Percentiles rank a stretch among this genome's conserved stretches.
These are phyloP conservation scores for Polypterus senegalus DNA, from an alignment of 2,113 vertebrate species.

Conservation along the genomic window DNA sequence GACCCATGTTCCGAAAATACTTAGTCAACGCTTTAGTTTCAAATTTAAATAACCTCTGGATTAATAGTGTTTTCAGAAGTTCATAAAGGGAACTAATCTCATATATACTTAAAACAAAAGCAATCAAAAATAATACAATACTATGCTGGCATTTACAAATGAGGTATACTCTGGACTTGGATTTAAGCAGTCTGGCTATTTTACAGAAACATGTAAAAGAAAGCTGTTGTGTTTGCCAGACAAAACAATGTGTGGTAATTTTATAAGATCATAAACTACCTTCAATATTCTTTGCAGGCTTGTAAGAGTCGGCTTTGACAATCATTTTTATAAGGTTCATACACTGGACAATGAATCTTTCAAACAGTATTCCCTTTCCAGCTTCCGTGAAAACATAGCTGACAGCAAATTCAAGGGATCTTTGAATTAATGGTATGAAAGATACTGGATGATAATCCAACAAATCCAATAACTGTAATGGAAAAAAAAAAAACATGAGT, in stretches of 20 bases:
- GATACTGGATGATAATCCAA: slow-evolving; percentile 85
- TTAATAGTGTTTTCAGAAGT: too few relatives aligned
- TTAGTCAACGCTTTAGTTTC: too few relatives aligned
- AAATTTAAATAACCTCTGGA: too few relatives aligned
- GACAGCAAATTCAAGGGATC: slow-evolving; percentile 84
- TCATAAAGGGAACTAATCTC: too few relatives aligned
- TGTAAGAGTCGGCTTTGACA: slow-evolving; percentile 91
- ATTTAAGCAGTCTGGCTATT: not conserved
- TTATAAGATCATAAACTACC: slow-evolving; percentile 44
- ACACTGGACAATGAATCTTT: slow-evolving; percentile 92
- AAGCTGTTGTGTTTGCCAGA: not conserved
- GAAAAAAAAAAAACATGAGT: not conserved
- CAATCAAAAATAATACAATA: not conserved
- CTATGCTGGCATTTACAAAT: not conserved
- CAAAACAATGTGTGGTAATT: not conserved
- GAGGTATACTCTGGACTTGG: not conserved
- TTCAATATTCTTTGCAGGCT: slow-evolving; percentile 85
- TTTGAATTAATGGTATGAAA: slow-evolving; percentile 83
- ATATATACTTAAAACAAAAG: not conserved
- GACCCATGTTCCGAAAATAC: too few relatives aligned
- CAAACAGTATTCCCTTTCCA: slow-evolving; percentile 80
- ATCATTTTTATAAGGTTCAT: slow-evolving; percentile 98
- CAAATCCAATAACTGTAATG: slow-evolving; percentile 78
- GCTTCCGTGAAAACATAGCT: slow-evolving; percentile 86
- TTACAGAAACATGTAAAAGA: not conserved